Conservation (phyloP, 2,888 invertebrate genomes). For the Athrips mouffetella region DNA sequence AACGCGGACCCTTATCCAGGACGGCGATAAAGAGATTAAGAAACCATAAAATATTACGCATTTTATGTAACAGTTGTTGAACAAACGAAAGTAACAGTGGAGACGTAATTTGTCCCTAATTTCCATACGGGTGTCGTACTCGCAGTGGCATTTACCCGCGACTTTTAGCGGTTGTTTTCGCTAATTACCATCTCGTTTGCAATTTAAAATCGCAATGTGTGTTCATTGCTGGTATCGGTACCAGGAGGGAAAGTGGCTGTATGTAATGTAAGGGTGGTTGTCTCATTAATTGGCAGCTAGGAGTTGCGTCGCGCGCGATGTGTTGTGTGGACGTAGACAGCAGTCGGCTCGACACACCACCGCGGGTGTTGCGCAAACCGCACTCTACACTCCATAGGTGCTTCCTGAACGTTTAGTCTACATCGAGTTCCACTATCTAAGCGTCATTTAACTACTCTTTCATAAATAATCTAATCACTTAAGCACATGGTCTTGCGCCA, state of each 20-base stretch:
- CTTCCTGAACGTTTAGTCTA: slow-evolving; percentile 58
- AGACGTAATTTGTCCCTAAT: slow-evolving; percentile 74
- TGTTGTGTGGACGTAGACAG: slow-evolving; percentile 49
- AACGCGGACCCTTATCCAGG: slow-evolving; percentile 35
- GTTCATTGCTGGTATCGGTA: slow-evolving; percentile 34
- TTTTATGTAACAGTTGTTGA: slow-evolving; percentile 61
- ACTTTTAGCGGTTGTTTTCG: slow-evolving; percentile 67
- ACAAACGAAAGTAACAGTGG: slow-evolving; percentile 69
- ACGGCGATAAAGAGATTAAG: slow-evolving; percentile 58
- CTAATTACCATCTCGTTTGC: slow-evolving; percentile 77
- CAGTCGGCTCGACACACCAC: slow-evolving; percentile 29
- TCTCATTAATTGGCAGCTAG: slow-evolving; percentile 60
- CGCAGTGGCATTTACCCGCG: slow-evolving; percentile 58
- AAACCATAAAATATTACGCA: slow-evolving; percentile 55
- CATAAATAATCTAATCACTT: slow-evolving; percentile 41
- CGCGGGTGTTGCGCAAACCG: slow-evolving; percentile 35
- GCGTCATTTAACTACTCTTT: slow-evolving; percentile 42
- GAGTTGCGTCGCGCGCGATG: slow-evolving; percentile 1
- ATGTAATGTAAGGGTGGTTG: slow-evolving; percentile 56
- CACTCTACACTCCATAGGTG: slow-evolving; percentile 45
- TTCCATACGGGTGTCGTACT: slow-evolving; percentile 64
- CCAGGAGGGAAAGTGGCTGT: slow-evolving; percentile 56
- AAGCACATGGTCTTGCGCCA: slow-evolving; percentile 36
- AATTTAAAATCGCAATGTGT: slow-evolving; percentile 63
- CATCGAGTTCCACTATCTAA: slow-evolving; percentile 52